Conservation (phyloP, 1,140 invertebrate genomes). For the Brachionus calyciflorus region DNA sequence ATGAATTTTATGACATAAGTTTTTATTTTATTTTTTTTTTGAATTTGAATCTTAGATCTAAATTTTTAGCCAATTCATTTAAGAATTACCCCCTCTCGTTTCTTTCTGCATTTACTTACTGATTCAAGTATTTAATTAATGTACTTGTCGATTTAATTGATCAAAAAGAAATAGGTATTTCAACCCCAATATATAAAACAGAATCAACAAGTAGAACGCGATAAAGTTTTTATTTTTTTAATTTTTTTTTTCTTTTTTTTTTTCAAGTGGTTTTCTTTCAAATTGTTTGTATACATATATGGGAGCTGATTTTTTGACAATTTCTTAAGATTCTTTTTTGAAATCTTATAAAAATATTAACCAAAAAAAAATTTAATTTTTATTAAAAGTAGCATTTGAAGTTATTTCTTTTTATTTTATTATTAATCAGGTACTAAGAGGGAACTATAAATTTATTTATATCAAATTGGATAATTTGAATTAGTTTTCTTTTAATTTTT, state of each 20-base stretch:
- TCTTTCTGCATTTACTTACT: neutral
- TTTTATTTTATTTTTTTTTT: slow-evolving; percentile 2
- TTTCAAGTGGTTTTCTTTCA: slow-evolving; percentile 11
- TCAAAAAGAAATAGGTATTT: neutral
- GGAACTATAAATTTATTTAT: no score
- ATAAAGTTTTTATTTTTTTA: no score
- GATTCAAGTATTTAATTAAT: slow-evolving; percentile 35
- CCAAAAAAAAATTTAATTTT: no score
- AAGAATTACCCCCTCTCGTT: neutral
- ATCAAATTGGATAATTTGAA: no score
- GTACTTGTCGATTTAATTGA: slow-evolving; percentile 29
- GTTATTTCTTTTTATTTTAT: no score
- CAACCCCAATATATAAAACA: no score
- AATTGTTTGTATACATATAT: slow-evolving; percentile 20
- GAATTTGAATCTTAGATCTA: neutral
- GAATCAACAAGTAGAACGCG: no score
- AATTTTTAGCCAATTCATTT: neutral
- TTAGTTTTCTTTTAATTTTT: no score
- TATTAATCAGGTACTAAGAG: no score
- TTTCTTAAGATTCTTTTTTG: slow-evolving; percentile 25
- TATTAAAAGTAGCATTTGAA: no score
- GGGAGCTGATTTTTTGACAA: slow-evolving; percentile 11
- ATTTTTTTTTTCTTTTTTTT: neutral
- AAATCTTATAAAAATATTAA: no score
- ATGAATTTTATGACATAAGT: slow-evolving; percentile 1